Evolutionary conservation across 2,113 vertebrate species (phyloP).

Genomic region (Ploceus nigricollis): DNA sequence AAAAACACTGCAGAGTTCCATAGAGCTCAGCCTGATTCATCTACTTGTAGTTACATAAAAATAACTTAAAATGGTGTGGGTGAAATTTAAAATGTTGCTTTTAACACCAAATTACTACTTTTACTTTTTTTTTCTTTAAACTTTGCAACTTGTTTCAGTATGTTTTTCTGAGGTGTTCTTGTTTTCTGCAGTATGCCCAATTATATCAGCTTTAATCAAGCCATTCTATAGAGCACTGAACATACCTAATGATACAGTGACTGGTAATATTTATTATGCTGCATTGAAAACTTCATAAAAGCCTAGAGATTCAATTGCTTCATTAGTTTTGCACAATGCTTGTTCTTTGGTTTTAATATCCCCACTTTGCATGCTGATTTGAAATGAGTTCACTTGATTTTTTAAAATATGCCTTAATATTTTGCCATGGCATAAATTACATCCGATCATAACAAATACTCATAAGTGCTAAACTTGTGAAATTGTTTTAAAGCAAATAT

Average conservation of each 20-base stretch:
- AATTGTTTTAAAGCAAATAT: no score
- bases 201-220: constrained; percentile 14
- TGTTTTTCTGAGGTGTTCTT: constrained; percentile 2
- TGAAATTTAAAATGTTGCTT: neutral
- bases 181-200: constrained; percentile 25
- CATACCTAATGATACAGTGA: constrained; percentile 32
- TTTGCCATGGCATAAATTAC: no score
- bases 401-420: no score
- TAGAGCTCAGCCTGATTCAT: neutral
- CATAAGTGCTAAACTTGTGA: no score
- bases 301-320: constrained; percentile 35
- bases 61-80: neutral
- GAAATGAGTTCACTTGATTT: neutral
- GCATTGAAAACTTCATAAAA: constrained; percentile 55
- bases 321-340: constrained; percentile 17
- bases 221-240: constrained; percentile 56
- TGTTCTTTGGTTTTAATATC: neutral
- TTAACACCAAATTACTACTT: neutral
- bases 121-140: constrained; percentile 5
- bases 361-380: neutral
- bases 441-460: no score
- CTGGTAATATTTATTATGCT: constrained; percentile 53
- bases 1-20: constrained; percentile 64
- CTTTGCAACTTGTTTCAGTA: constrained; percentile 23
- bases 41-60: constrained; percentile 32